A percentile compares a stretch with the other conserved stretches of the same genome.
These are phyloP conservation scores for Apteryx owenii DNA, from an alignment of 2,113 vertebrate species.

Conservation along the genomic window DNA sequence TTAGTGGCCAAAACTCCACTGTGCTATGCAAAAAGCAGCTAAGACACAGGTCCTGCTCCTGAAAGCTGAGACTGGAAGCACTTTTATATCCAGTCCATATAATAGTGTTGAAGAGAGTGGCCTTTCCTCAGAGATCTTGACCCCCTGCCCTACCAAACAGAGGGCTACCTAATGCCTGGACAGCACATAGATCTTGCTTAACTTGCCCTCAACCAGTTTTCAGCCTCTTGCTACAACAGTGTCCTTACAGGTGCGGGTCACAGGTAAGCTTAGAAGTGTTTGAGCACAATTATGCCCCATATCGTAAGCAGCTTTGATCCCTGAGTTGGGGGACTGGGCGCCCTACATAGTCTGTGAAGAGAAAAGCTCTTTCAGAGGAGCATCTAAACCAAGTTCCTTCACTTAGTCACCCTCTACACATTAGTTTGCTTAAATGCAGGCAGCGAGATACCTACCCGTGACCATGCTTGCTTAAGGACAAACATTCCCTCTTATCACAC, in stretches of 20 bases:
- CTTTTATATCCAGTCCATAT: not conserved
- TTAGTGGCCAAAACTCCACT: not conserved
- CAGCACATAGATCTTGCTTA: not conserved
- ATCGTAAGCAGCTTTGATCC: not conserved
- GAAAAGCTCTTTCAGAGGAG: not conserved
- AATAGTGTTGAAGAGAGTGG: not conserved
- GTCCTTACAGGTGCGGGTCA: no score
- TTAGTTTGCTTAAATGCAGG: not conserved
- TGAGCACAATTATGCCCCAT: not conserved
- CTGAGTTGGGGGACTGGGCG: rapidly evolving
- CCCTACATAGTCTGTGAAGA: not conserved
- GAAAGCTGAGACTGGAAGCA: not conserved
- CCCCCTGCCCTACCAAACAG: not conserved
- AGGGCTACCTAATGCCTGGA: not conserved
- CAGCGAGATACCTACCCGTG: rapidly evolving
- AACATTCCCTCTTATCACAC: not conserved
- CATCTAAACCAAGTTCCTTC: not conserved
- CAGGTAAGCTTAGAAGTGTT: not conserved
- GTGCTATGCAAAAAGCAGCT: not conserved
- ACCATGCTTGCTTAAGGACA: not conserved
- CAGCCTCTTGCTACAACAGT: no score
- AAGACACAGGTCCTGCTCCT: not conserved
- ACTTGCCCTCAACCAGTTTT: no score
- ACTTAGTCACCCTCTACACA: not conserved
- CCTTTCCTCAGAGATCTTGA: not conserved